Evolutionary conservation across 1,140 invertebrate genomes (phyloP), one percentile per base, ranked within the genome.

Genomic region (Harpegnathos saltator): DNA sequence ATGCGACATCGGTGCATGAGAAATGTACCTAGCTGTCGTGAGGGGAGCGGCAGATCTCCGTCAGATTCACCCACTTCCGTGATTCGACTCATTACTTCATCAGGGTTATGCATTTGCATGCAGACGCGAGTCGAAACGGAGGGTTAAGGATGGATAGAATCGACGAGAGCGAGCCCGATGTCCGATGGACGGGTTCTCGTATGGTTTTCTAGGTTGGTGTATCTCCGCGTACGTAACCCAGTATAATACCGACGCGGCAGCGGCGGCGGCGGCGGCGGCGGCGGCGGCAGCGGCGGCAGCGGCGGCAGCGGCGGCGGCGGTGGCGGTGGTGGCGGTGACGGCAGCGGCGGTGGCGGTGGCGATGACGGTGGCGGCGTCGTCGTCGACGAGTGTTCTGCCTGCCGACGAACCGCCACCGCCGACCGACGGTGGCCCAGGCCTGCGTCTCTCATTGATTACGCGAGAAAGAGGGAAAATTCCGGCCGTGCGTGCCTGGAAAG

Each of bases 381-480:
- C 86, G 82, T 83, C 74, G 87, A 89, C 87, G 88, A 88, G 88
- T 44, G 38, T 71, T 72, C 22, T 68, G 63, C 59, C 61, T 24
- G 71, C 85, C 72, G 85, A 86, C 86, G 38, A 44, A 84, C 84
- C 85, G 91, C 89, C 89, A 86, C 73, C 73, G 90, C 87, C 90
- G 90, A 81, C 78, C 89, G 90, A 74, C 88, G 89, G 84, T 90
- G 78, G 86, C 62, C 87, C 87, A 85, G 87, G 85, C 87, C 44
- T 90, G 88, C 90, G 90, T 89, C 91, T 91, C 90, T 92, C 93
- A 94, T 94, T 94, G 93, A 94, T 94, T 94, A 93, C 92, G 92
- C 91, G 93, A 94, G 94, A 93, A 94, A 94, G 93, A 94, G 93
- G 91, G 94, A 92, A 94, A 93, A 93, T 92, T 92, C 86, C 87